Base-by-base conservation (phyloP, 2,888 invertebrate genomes). In the Patella depressa region DNA sequence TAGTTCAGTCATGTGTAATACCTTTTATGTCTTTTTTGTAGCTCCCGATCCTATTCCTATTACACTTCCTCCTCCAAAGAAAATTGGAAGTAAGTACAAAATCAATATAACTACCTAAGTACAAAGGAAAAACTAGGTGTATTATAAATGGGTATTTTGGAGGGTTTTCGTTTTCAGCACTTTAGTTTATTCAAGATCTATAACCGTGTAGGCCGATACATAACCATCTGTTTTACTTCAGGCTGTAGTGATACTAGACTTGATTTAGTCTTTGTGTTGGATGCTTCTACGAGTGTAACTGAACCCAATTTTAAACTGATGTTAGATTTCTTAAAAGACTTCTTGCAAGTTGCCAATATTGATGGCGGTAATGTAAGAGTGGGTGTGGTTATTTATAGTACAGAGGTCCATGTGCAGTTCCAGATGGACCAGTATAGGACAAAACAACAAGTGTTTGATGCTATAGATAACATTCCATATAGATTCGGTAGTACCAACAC, bases 401-500 rank as follows among this genome's bases (percentile, higher is more conserved):
- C 86, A 14, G 79, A 80, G 3, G 80, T 83, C 24, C 78, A 82
- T 57, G 79, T 86, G 12, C 78, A 84, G 73, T 87, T 89, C 77
- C 81, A 87, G 71, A 79, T 89, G 70, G 85, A 82, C 78, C 55
- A 79, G 2, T 81, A 77, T 75, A 72, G 59, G 1, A 81, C 80
- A 11, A 85, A 81, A 19, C 80, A 81, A 29, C 84, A 81, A 11
- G 77, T 88, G 3, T 82, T 81, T 72, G 77, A 79, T 24, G 87
- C 87, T 17, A 84, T 88, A 65, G 84, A 82, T 71, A 76, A 76
- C 3, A 86, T 88, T 53, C 85, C 83, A 3, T 88, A 88, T 73
- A 84, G 83, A 24, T 85, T 84, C 73, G 88, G 88, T 24, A 86
- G 87, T 72, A 90, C 89, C n/a, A 88, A 90, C 83, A 89, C 89